A percentile compares a stretch with the other conserved stretches of the same genome.
These are phyloP conservation scores for Aethes cnicana DNA, from an alignment of 2,888 invertebrate species.

Conservation along the genomic window DNA sequence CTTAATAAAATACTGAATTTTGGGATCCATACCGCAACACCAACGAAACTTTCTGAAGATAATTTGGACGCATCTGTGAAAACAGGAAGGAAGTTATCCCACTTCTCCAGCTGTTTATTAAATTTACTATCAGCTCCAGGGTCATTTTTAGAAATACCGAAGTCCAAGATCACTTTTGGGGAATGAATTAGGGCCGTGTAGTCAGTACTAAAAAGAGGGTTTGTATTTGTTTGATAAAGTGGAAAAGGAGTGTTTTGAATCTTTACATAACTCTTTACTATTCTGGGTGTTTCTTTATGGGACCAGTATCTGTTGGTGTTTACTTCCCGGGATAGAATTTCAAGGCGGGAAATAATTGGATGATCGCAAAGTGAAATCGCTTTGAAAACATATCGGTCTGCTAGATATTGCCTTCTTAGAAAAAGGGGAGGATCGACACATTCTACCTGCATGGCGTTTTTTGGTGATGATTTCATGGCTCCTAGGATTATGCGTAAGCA, in stretches of 20 bases:
- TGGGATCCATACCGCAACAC: slow-evolving; percentile 16
- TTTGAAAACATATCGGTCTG: background rate
- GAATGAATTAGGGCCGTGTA: background rate
- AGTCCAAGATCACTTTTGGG: background rate
- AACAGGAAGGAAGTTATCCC: background rate
- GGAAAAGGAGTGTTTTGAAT: background rate
- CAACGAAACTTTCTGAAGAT: background rate
- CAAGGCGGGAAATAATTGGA: background rate
- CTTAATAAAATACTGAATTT: slow-evolving; percentile 6
- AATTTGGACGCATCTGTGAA: slow-evolving; percentile 23
- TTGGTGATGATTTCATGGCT: background rate
- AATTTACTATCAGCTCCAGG: background rate
- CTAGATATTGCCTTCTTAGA: background rate
- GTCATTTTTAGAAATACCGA: background rate
- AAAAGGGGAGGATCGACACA: background rate
- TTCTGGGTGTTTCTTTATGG: background rate
- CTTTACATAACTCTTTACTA: background rate
- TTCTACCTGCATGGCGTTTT: background rate
- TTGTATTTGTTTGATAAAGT: background rate
- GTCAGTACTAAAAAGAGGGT: background rate
- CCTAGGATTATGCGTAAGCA: slow-evolving; percentile 19
- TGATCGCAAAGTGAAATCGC: background rate
- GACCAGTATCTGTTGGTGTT: background rate
- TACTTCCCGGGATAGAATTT: background rate
- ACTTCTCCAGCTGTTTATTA: background rate